Base-by-base conservation (phyloP, 1,140 invertebrate genomes). In the Dermatophagoides farinae region DNA sequence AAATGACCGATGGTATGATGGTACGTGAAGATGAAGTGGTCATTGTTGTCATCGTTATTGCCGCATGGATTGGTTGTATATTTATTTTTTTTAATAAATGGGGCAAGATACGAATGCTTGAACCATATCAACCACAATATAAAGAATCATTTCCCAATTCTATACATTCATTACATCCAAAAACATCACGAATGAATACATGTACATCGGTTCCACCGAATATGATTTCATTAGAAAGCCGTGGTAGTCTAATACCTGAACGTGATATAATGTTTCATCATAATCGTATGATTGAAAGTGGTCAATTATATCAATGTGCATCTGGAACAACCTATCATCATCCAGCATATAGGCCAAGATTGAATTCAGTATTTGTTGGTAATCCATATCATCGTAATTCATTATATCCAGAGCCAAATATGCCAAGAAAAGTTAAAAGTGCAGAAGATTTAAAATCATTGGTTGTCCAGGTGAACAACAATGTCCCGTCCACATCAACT, bases 101-200 rank as follows among this genome's bases (percentile, higher is more conserved):
- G 84, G 84, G 84, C 60, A 91, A 91, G 75, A 91, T 90, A 49
- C 77, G 88, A 43, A 90, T 90, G 84, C 70, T 86, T 70, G 82
- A 85, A 68, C 84, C 83, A 6, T 86, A 85, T 71, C 84, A 85
- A 67, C 84, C 82, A 12, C 38, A 57, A 37, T 61, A 54, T 39
- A 55, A 38, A 40, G 52, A 61, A 46, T 39, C 49, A 16, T 54
- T 61, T 23, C 38, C 37, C 25, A 55, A 43, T 39, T 55, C 52
- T 11, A 16, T 55, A 1, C 50, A 61, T 39, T 54, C 49, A 16
- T n/a, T 55, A 10, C 49, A 61, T 37, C 60, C 49, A 38, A 61
- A 54, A 31, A 12, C 60, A 37, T 57, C 60, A 14, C 38, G 50
- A 20, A 52, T 61, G 60, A 55, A 61, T 54, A 52, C 60, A n/a